Percentiles rank a stretch among this genome's conserved stretches.
phyloP scores from a whole-genome alignment of 2,888 invertebrate species.

The Caenorhabditis wallacei region DNA sequence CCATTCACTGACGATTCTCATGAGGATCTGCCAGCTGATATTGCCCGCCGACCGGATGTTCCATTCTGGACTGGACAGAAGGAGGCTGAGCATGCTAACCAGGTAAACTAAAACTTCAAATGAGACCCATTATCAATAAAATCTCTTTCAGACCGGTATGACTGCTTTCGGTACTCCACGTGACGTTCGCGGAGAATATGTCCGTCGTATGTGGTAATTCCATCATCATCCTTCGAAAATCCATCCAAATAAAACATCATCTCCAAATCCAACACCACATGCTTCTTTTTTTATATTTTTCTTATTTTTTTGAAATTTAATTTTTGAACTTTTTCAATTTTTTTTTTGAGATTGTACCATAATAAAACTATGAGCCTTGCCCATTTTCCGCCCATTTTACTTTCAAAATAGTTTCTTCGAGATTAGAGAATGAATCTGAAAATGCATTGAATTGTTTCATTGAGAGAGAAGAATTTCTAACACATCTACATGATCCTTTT shows the following conservation, averaged over 20 bases:
- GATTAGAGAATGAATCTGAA: slow-evolving; percentile 53
- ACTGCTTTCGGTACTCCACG: slow-evolving; percentile 83
- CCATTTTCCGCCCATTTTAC: slow-evolving; percentile 9
- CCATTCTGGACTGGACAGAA: slow-evolving; percentile 83
- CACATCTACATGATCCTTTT: no score
- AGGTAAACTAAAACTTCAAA: slow-evolving; percentile 57
- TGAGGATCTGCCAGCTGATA: slow-evolving; percentile 83
- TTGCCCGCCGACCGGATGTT: slow-evolving; percentile 82
- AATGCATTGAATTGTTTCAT: slow-evolving; percentile 42
- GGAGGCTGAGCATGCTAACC: slow-evolving; percentile 82
- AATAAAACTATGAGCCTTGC: slow-evolving; percentile 56
- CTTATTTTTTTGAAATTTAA: slow-evolving; percentile 17
- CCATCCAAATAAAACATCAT: slow-evolving; percentile 42
- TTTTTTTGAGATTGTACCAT: slow-evolving; percentile 58
- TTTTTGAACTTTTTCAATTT: slow-evolving; percentile 35
- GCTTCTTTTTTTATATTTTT: slow-evolving; percentile 28
- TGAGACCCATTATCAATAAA: no score
- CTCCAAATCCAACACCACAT: slow-evolving; percentile 28
- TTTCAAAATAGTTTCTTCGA: slow-evolving; percentile 41
- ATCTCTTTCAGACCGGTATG: slow-evolving; percentile 81
- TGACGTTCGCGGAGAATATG: slow-evolving; percentile 82
- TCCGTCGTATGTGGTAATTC: slow-evolving; percentile 79
- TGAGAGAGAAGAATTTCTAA: background rate
- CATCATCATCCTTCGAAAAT: slow-evolving; percentile 20
- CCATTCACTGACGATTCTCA: slow-evolving; percentile 82